Conservation (phyloP, 2,797 vertebrate species). For the Syncerus caffer region DNA sequence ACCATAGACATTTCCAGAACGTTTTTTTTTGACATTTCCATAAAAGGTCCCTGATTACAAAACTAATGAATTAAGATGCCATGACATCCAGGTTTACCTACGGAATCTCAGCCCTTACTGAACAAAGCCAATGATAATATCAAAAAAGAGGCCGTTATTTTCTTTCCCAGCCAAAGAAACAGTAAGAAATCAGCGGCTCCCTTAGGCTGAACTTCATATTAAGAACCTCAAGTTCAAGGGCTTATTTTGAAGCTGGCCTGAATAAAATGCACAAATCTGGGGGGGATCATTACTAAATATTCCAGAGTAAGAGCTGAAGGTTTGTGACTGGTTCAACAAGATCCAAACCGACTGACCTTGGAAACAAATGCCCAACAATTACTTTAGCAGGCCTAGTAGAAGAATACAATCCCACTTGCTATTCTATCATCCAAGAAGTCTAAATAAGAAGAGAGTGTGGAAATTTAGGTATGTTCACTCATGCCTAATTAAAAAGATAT, state of each 20-base stretch:
- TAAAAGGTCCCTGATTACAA: background rate
- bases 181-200: background rate
- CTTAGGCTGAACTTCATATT: background rate
- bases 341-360: background rate
- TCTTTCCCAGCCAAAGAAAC: slow-evolving; percentile 14
- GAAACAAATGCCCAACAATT: background rate
- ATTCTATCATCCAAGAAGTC: background rate
- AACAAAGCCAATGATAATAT: background rate
- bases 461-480: background rate
- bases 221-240: background rate
- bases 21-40: background rate
- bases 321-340: background rate
- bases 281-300: background rate
- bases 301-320: background rate
- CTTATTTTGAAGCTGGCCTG: background rate
- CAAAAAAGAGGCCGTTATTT: background rate
- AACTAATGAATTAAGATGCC: background rate
- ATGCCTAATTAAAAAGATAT: background rate
- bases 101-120: background rate
- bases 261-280: background rate
- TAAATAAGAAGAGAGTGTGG: background rate
- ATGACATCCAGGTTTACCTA: background rate
- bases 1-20: background rate
- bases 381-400: background rate
- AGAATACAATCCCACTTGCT: background rate